Evolutionary conservation across 1,140 invertebrate species (phyloP), one percentile per base, ranked within the genome.

Genomic region (Anastrepha ludens): DNA sequence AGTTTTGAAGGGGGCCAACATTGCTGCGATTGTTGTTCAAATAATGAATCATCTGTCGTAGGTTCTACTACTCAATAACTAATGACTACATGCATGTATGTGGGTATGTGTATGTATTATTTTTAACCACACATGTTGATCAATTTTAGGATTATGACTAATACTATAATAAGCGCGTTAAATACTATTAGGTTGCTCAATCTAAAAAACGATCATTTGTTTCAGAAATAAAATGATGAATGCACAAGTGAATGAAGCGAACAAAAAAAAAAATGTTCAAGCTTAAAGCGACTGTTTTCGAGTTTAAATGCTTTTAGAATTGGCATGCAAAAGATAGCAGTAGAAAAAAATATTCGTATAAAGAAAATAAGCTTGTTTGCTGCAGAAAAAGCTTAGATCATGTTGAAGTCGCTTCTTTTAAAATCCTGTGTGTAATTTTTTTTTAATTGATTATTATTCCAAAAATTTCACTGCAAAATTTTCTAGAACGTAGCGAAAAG

Each of bases 1-100:
- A 74, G 47, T 74, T 47, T 74, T 74, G 70, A 74, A 74, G 70
- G 15, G 70, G 44, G 13, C 70, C 70, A 29, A 70, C 65, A 44
- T 13, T 70, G 2, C 39, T 1, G 44, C 70, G 11, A 47, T 47
- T 47, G 15, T 41, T 17, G 41, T 47, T 47, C 70, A 74, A 74
- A 74, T 47, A 74, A 47, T 74, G 70, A 74, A 74, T 74, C 70
- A 74, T 74, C 29, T 74, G 44, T 47, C 39, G 47, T 17, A 15
- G 44, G 1, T 70, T 70, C 13, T 67, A 39, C 29, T 8, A n/a
- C 29, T 39, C 39, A 41, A 29, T 20, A 67, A 50, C 70, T 44
- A 17, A n/a, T 74, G 7, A 20, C 44, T 74, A 17, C 47, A 47
- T 1, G 44, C 9, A 67, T 67, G 2, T 67, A 39, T 67, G 13